Evolutionary conservation across 2,797 vertebrate species (phyloP).

Genomic region (Zonotrichia albicollis): DNA sequence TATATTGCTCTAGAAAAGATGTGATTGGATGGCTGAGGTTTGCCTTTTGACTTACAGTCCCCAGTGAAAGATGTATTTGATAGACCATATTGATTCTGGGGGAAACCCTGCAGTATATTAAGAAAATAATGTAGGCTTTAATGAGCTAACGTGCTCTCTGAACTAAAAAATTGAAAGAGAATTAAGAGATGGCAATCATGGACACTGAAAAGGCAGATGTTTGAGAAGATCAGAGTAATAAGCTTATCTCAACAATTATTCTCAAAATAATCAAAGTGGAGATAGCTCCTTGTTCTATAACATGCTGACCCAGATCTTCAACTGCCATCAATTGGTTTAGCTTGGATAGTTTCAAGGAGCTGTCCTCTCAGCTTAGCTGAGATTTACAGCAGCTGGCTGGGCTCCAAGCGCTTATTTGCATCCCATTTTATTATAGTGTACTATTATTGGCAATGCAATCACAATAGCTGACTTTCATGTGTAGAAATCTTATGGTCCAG

Average conservation of each 20-base stretch:
- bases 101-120: constrained; percentile 22
- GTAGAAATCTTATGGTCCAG: not conserved
- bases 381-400: constrained; percentile 13
- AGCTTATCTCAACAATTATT: constrained; percentile 62
- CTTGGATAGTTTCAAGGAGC: not conserved
- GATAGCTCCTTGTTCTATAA: constrained; percentile 31
- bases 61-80: not conserved
- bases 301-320: constrained; percentile 46
- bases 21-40: not conserved
- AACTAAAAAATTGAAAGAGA: constrained; percentile 63
- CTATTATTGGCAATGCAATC: not conserved
- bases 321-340: constrained; percentile 20
- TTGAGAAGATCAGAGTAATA: constrained; percentile 54
- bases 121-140: constrained; percentile 60
- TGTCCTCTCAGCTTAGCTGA: constrained; percentile 24
- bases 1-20: not conserved
- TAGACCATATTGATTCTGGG: not conserved
- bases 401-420: not conserved
- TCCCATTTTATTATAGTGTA: not conserved
- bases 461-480: not conserved
- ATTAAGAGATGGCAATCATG: constrained; percentile 55
- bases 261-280: constrained; percentile 29
- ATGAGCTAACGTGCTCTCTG: constrained; percentile 60
- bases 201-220: constrained; percentile 24
- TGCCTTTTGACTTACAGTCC: not conserved